phyloP scores from a whole-genome alignment of 2,888 invertebrate species.

The Anodontia alba region DNA sequence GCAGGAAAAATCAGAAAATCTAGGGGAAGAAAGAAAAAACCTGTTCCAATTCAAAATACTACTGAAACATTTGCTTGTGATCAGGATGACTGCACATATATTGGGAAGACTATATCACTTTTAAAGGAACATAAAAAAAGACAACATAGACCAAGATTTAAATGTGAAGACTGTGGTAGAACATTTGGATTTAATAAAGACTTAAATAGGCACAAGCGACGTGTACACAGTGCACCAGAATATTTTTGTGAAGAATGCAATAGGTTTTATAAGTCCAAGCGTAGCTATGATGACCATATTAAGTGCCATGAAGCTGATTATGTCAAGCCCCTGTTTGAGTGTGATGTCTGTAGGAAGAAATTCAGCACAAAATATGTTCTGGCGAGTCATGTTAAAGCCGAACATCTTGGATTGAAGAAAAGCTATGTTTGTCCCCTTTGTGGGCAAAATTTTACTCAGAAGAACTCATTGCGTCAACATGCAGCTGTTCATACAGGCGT shows the following conservation, averaged over 20 bases:
- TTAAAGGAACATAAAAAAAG: constrained; percentile 67
- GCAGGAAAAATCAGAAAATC: not conserved
- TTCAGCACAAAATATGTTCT: constrained; percentile 75
- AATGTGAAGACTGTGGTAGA: constrained; percentile 70
- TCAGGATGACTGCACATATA: constrained; percentile 64
- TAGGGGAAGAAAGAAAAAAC: not conserved
- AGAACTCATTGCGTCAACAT: constrained; percentile 72
- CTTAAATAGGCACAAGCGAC: constrained; percentile 67
- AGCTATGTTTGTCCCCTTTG: constrained; percentile 70
- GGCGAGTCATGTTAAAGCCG: constrained; percentile 70
- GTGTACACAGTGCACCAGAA: constrained; percentile 54
- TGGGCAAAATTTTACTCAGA: constrained; percentile 76
- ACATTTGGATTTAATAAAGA: constrained; percentile 72
- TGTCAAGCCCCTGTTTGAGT: constrained; percentile 68
- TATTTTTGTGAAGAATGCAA: constrained; percentile 74
- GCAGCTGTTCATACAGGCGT: constrained; percentile 76
- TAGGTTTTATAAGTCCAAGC: constrained; percentile 69
- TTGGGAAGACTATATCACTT: constrained; percentile 56
- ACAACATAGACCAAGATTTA: constrained; percentile 63
- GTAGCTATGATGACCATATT: constrained; percentile 66
- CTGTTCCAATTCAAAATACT: not conserved
- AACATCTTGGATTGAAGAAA: constrained; percentile 70
- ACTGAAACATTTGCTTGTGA: constrained; percentile 34
- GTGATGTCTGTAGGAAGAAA: constrained; percentile 70
- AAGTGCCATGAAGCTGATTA: constrained; percentile 68